Base-by-base conservation (phyloP, 2,113 vertebrate genomes). In the Ophthalmolycus amberensis region DNA sequence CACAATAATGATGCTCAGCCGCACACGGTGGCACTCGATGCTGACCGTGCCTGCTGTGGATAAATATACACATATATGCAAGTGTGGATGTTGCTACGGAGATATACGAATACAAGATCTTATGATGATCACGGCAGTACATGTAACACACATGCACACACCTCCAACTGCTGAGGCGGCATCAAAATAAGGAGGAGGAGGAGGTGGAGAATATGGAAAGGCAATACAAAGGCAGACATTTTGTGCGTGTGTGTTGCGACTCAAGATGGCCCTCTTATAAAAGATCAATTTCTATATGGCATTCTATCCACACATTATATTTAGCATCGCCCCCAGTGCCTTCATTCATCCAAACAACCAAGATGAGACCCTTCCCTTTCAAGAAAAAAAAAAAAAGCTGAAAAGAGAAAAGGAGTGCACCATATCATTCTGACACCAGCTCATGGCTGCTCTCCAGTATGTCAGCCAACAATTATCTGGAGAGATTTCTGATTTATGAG, bases 361-460 rank as follows among this genome's bases (percentile, higher is more conserved):
- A 76, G 59, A 56, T 68, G 20, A 84, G 85, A 87, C 34, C 37
- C 64, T 75, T 74, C 54, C 75, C 75, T 42, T 58, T 66, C 6
- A 6, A 22, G 0, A 50, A 50, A 70, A 71, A 27, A 67, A 70
- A 3, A 54, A 10, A 56, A 20, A 56, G 56, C 25, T 59, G 56
- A 52, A 52, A 71, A 59, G 11, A 6, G 14, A 72, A 75, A 92
- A 84, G 94, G 93, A 94, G 91, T 94, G 94, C 94, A 95, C 91
- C 94, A 95, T 95, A 90, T 92, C 95, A 95, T 95, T 92, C 82
- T 89, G 84, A 89, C 92, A 90, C 92, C 92, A 88, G 93, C 91
- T 94, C 87, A 90, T 84, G 92, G 92, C 93, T 95, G 94, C 94
- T 95, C 92, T 95, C 93, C 93, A 94, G 85, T 40, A 91, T 94